phyloP scores from a whole-genome alignment of 2,888 invertebrate species.

The Byasa hedistus region DNA sequence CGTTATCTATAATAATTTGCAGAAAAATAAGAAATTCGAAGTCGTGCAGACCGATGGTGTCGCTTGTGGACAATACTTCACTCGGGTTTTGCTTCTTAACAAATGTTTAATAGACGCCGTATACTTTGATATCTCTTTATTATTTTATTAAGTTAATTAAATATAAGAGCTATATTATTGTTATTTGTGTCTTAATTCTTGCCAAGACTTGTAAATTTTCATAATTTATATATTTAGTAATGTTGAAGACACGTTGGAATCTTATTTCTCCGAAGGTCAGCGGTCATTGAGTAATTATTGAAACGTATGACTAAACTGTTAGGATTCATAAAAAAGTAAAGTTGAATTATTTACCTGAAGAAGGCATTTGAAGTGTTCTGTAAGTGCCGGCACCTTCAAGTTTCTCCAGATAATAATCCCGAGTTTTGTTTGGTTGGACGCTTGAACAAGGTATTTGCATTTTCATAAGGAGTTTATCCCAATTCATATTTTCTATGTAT shows the following conservation, averaged over 20 bases:
- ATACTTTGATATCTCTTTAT: neutral
- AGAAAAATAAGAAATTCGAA: slow-evolving; percentile 18
- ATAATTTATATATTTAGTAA: neutral
- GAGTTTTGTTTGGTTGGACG: slow-evolving; percentile 44
- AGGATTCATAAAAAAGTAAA: no score
- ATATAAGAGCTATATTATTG: neutral
- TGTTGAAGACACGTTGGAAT: no score
- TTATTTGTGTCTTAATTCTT: neutral
- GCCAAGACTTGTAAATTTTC: neutral
- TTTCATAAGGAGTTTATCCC: slow-evolving; percentile 57
- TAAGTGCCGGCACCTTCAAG: slow-evolving; percentile 61
- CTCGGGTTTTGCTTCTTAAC: slow-evolving; percentile 1
- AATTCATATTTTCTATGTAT: slow-evolving; percentile 58
- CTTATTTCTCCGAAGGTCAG: no score
- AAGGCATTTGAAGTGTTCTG: slow-evolving; percentile 59
- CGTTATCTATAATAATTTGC: slow-evolving; percentile 23
- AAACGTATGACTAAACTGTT: neutral
- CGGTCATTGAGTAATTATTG: neutral
- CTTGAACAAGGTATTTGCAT: slow-evolving; percentile 63
- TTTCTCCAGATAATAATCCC: slow-evolving; percentile 59
- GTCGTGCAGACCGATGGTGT: slow-evolving; percentile 5
- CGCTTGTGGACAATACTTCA: slow-evolving; percentile 6
- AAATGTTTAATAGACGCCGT: slow-evolving; percentile 1
- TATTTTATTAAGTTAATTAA: neutral
- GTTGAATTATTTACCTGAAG: slow-evolving; percentile 43